phyloP scores from a whole-genome alignment of 2,888 invertebrate genomes.

The Troilus luridus region DNA sequence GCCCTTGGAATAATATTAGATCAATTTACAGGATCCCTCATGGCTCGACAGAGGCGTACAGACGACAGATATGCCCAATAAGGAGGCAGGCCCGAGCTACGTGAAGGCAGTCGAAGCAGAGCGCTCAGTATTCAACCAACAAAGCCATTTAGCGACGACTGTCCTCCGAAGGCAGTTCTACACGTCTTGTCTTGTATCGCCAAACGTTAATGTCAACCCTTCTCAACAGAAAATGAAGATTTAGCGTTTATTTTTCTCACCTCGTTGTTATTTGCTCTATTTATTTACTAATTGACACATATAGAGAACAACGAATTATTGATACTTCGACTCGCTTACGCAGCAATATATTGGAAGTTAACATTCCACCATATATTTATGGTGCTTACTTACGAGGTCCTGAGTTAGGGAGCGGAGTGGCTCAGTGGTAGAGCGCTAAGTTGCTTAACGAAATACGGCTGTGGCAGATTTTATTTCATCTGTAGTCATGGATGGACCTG shows the following conservation, averaged over 20 bases:
- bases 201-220: not conserved
- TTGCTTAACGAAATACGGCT: too few species aligned
- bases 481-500: too few species aligned
- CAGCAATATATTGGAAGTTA: too few species aligned
- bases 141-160: not conserved
- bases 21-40: not conserved
- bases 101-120: not conserved
- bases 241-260: not conserved
- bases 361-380: too few species aligned
- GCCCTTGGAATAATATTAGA: not conserved
- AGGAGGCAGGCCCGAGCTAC: not conserved
- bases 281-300: not conserved
- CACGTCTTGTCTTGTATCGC: not conserved
- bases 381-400: too few species aligned
- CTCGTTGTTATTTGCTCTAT: not conserved
- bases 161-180: not conserved
- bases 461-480: too few species aligned
- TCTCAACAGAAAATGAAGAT: not conserved
- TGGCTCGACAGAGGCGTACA: not conserved
- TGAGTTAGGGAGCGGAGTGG: too few species aligned
- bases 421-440: too few species aligned
- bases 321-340: too few species aligned
- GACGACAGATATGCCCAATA: not conserved
- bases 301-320: not conserved
- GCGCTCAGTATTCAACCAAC: not conserved